phyloP scores from a whole-genome alignment of 2,888 invertebrate genomes.

The Esperia sulphurella region DNA sequence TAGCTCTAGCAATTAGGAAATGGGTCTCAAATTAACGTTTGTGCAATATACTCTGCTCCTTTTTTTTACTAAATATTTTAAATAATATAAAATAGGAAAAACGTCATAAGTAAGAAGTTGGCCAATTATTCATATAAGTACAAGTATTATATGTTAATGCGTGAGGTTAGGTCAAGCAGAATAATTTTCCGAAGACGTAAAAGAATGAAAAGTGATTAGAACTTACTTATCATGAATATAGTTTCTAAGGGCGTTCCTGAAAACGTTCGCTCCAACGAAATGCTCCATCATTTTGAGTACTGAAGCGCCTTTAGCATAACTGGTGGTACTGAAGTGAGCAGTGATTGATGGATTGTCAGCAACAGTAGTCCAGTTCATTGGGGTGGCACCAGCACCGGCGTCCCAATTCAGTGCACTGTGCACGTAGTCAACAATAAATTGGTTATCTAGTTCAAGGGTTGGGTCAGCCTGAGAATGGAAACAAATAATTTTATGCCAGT shows the following conservation, averaged over 20 bases:
- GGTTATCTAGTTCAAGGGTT: conserved; percentile 60
- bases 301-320: conserved; percentile 84
- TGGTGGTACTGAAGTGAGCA: conserved; percentile 82
- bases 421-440: conserved; percentile 84
- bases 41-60: too few species aligned
- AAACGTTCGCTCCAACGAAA: conserved; percentile 75
- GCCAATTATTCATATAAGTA: too few species aligned
- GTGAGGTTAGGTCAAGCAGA: background rate
- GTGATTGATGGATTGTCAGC: conserved; percentile 71
- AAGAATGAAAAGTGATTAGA: background rate
- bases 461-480: conserved; percentile 47
- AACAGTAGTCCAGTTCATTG: conserved; percentile 77
- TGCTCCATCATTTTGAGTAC: conserved; percentile 84
- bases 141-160: background rate
- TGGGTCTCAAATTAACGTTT: too few species aligned
- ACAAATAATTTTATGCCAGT: too few species aligned
- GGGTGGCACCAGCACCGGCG: conserved; percentile 52
- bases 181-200: background rate
- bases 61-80: too few species aligned
- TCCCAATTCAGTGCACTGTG: conserved; percentile 82
- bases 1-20: too few species aligned
- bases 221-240: conserved; percentile 80
- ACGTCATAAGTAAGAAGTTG: too few species aligned
- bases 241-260: conserved; percentile 74
- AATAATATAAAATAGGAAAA: too few species aligned